Percentiles rank a stretch among this genome's conserved stretches.
These are phyloP conservation scores for Xenentodon cancila DNA, from an alignment of 2,797 vertebrate genomes.

Conservation along the genomic window DNA sequence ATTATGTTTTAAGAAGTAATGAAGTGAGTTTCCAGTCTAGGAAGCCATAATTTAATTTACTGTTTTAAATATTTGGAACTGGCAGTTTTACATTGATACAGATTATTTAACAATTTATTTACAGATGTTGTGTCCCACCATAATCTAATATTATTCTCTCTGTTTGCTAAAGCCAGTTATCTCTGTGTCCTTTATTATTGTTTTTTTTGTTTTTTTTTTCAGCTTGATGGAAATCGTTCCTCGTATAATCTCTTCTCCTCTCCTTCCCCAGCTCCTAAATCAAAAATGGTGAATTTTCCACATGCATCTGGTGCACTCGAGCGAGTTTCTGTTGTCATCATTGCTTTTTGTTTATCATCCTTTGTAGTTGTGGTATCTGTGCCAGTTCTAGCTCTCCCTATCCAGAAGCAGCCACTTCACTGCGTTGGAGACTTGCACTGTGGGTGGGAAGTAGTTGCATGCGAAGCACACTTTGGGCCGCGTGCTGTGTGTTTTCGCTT, in stretches of 20 bases:
- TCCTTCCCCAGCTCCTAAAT: constrained; percentile 29
- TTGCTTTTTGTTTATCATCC: constrained; percentile 35
- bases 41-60: not conserved
- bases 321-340: constrained; percentile 25
- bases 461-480: constrained; percentile 70
- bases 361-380: constrained; percentile 25
- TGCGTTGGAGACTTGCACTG: constrained; percentile 55
- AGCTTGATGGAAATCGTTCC: constrained; percentile 6
- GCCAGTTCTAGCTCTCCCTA: constrained; percentile 38
- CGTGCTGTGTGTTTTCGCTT: constrained; percentile 70
- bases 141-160: not conserved
- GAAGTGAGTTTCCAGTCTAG: not conserved
- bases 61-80: constrained; percentile 10
- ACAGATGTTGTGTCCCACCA: constrained; percentile 9
- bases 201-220: constrained; percentile 14
- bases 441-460: constrained; percentile 76
- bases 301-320: constrained; percentile 11
- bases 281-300: not conserved
- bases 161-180: constrained; percentile 19
- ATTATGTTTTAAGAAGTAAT: not conserved
- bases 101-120: not conserved
- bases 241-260: constrained; percentile 14
- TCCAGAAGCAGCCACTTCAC: constrained; percentile 42
- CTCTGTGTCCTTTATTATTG: constrained; percentile 4
- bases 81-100: constrained; percentile 5